Evolutionary conservation across 2,113 vertebrate species (phyloP), one percentile per base, ranked within the genome.

Genomic region (Ageneiosus marmoratus): DNA sequence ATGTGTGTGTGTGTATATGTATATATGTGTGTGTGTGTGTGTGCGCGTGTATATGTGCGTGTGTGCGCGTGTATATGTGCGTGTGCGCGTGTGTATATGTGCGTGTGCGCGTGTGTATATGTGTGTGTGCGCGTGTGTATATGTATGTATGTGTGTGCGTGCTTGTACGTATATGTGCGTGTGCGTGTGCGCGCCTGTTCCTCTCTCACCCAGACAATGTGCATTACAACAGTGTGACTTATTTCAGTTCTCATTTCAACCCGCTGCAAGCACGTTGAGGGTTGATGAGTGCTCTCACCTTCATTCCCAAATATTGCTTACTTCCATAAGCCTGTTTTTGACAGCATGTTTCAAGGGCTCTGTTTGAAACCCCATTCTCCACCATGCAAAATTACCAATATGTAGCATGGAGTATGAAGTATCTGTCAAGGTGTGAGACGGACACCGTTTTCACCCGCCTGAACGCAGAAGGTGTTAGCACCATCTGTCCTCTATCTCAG

Each of bases 291-390:
- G 72, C 16, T 11, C 72, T 74, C 72, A 20, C 46, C 46, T 74
- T 53, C n/a, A 74, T 74, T 74, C 41, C 72, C 72, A 20, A 76
- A 76, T 76, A 75, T 75, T 53, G 73, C 73, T 75, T 75, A 53
- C 53, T 2, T 41, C 37, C 5, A 75, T 75, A 76, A 76, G 27
- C 29, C 73, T 24, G 50, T 32, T 76, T 76, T 76, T 32, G 16
- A 55, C 50, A 22, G 27, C 1, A 46, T 34, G 29, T 34, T 76
- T 34, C 24, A 1, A 48, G 24, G 20, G 29, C 50, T 76, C 18
- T 55, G 73, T 55, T 55, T 55, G 50, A 50, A 76, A 37, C 51
- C 12, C 20, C 24, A 50, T 76, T 76, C 50, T 55, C 29, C 50
- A 51, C 18, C 0, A 5, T 27, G n/a, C n/a, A 32, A 74, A 74